These are phyloP conservation scores for Drosophila greeni DNA, from an alignment of 2,888 invertebrate genomes.

Conservation along the genomic window DNA sequence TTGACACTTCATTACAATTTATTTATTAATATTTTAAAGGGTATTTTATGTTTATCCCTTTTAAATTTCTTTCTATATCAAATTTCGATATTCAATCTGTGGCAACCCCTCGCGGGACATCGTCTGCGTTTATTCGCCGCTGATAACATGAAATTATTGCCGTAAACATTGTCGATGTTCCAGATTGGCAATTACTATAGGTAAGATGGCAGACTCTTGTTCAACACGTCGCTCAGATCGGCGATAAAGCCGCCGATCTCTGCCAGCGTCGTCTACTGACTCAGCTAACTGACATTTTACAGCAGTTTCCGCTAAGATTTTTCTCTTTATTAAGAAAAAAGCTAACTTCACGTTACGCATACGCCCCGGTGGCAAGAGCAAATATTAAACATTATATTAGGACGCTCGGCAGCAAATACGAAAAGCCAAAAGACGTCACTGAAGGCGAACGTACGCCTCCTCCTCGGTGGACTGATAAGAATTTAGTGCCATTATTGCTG, in stretches of 20 bases:
- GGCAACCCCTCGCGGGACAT: background rate
- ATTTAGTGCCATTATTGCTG: slow-evolving; percentile 25
- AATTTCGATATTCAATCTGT: background rate
- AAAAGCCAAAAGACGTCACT: slow-evolving; percentile 37
- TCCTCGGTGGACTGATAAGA: slow-evolving; percentile 39
- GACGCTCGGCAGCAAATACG: slow-evolving; percentile 19
- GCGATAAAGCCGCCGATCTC: slow-evolving; percentile 7
- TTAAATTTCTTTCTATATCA: background rate
- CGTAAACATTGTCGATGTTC: slow-evolving; percentile 36
- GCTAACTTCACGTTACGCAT: slow-evolving; percentile 49
- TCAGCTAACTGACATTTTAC: slow-evolving; percentile 40
- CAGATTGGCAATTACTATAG: slow-evolving; percentile 27
- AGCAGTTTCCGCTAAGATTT: slow-evolving; percentile 31
- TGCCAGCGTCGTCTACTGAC: slow-evolving; percentile 11
- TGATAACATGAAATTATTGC: slow-evolving; percentile 39
- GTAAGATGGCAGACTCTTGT: slow-evolving; percentile 28
- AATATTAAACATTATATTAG: slow-evolving; percentile 40
- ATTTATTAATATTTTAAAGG: too few relatives aligned
- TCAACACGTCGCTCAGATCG: slow-evolving; percentile 17
- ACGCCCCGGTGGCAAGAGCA: slow-evolving; percentile 50
- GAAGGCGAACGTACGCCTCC: slow-evolving; percentile 38
- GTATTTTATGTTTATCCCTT: too few relatives aligned
- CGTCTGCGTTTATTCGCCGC: slow-evolving; percentile 1
- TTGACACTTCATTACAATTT: too few relatives aligned
- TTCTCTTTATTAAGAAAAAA: background rate